These are phyloP conservation scores for Drosophila merina DNA, from an alignment of 2,888 invertebrate genomes.

Conservation along the genomic window DNA sequence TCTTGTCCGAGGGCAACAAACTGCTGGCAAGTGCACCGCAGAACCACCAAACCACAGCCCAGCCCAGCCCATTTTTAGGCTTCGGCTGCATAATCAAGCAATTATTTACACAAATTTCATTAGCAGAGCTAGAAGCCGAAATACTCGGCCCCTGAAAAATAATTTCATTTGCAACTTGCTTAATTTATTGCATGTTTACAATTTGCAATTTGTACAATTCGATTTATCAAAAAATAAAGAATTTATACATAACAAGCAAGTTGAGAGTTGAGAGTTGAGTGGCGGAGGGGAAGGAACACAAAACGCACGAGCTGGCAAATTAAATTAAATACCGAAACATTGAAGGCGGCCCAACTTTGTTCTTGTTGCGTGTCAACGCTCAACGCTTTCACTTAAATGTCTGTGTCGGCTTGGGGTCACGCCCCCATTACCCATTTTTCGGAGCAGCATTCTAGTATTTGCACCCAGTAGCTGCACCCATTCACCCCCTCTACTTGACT, in stretches of 20 bases:
- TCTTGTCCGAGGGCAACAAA: conserved; percentile 66
- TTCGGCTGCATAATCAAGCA: conserved; percentile 36
- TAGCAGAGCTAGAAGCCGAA: conserved; percentile 65
- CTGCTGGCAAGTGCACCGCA: conserved; percentile 54
- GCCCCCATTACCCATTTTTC: conserved; percentile 60
- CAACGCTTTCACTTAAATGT: conserved; percentile 76
- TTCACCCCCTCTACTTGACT: conserved; percentile 50
- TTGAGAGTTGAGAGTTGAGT: not conserved
- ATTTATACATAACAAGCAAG: not conserved
- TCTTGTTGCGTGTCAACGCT: conserved; percentile 73
- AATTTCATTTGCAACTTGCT: conserved; percentile 76
- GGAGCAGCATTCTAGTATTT: conserved; percentile 22
- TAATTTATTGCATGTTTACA: conserved; percentile 79
- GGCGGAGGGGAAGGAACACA: not conserved
- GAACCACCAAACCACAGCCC: not conserved
- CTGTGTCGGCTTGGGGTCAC: conserved; percentile 75
- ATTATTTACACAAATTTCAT: conserved; percentile 79
- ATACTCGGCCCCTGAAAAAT: conserved; percentile 53
- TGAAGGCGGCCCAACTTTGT: conserved; percentile 52
- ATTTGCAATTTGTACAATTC: conserved; percentile 79
- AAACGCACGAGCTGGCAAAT: conserved; percentile 65
- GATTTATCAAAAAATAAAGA: conserved; percentile 61
- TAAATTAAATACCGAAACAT: conserved; percentile 71
- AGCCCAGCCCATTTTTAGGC: conserved; percentile 24
- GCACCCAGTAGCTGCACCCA: conserved; percentile 6